A percentile compares a stretch with the other conserved stretches of the same genome.
Evolutionary conservation across 2,113 vertebrate genomes (phyloP).

Genomic region (Xiphophorus hellerii): DNA sequence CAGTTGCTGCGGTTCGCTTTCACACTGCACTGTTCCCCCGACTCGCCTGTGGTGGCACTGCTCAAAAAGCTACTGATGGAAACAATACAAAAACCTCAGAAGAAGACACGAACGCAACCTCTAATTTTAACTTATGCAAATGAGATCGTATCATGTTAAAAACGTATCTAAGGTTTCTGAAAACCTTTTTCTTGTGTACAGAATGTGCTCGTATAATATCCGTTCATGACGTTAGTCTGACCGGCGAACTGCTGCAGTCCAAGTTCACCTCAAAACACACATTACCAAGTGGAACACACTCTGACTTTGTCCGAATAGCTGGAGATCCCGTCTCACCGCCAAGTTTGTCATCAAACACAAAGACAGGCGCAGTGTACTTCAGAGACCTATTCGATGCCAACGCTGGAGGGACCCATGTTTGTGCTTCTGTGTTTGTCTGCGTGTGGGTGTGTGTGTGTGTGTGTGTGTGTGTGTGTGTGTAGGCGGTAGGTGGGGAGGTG

Average conservation of each 20-base stretch:
- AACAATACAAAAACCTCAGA: no score
- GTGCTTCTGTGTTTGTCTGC: background rate
- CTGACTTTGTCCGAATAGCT: slow-evolving; percentile 24
- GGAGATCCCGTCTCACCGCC: slow-evolving; percentile 39
- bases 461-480: slow-evolving; percentile 15
- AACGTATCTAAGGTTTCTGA: no score
- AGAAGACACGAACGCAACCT: no score
- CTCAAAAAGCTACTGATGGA: no score
- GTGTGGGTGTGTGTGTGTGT: slow-evolving; percentile 27
- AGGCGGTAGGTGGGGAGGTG: slow-evolving; percentile 17
- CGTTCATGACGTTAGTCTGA: no score
- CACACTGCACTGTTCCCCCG: no score
- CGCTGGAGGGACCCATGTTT: slow-evolving; percentile 14
- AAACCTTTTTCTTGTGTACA: no score
- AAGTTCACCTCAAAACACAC: slow-evolving; percentile 23
- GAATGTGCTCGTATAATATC: no score
- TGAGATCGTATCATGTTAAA: no score
- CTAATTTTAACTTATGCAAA: no score
- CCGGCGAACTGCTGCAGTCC: slow-evolving; percentile 6
- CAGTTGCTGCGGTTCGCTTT: no score
- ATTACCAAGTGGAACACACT: slow-evolving; percentile 19
- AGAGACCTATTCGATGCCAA: slow-evolving; percentile 52
- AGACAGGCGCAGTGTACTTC: slow-evolving; percentile 38
- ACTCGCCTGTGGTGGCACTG: no score
- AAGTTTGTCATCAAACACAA: slow-evolving; percentile 65